Percentiles rank a stretch among this genome's conserved stretches.
These are phyloP conservation scores for Leptinotarsa tumamoca DNA, from an alignment of 2,888 invertebrate genomes.

Conservation along the genomic window DNA sequence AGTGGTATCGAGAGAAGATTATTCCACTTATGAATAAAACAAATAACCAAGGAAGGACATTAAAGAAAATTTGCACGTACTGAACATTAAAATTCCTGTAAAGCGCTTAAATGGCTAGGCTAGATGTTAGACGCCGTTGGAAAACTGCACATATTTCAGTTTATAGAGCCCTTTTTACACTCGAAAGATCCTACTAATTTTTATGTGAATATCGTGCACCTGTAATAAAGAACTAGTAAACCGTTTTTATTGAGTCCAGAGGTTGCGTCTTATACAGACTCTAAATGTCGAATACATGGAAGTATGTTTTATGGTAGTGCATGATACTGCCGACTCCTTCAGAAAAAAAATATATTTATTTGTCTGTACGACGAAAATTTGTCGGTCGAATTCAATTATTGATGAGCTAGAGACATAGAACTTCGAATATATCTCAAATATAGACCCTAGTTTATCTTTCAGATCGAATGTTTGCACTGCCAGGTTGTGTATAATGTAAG, in stretches of 20 bases:
- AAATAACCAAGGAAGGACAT: not conserved
- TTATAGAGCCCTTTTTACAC: conserved; percentile 25
- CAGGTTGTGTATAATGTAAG: no score
- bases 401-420: no score
- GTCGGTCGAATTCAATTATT: no score
- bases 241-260: conserved; percentile 39
- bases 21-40: not conserved
- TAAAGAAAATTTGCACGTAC: conserved; percentile 8
- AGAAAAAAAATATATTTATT: no score
- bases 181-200: conserved; percentile 41
- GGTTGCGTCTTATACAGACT: conserved; percentile 20
- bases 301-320: no score
- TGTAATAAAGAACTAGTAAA: conserved; percentile 46
- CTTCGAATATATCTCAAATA: no score
- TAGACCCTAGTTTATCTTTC: no score
- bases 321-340: no score
- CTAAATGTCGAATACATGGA: no score
- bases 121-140: not conserved
- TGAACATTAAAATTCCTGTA: conserved; percentile 8
- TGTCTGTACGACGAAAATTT: no score
- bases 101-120: not conserved
- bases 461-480: no score
- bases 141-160: conserved; percentile 4
- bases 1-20: not conserved
- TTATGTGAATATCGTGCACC: conserved; percentile 43